phyloP scores from a whole-genome alignment of 2,888 invertebrate genomes.

The Synergus umbraculus region DNA sequence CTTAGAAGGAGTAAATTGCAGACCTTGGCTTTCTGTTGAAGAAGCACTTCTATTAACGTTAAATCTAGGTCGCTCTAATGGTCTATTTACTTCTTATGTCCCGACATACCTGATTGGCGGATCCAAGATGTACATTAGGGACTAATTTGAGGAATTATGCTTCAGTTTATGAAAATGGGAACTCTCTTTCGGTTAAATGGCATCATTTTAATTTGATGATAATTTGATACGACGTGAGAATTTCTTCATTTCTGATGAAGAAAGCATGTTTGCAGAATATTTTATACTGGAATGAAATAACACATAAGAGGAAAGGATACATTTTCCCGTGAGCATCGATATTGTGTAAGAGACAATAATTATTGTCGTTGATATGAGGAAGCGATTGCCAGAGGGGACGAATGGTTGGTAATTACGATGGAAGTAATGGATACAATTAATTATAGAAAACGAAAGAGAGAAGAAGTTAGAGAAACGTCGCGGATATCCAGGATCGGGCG shows the following conservation, averaged over 20 bases:
- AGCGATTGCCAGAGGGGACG: constrained; percentile 18
- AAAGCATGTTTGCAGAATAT: too few relatives aligned
- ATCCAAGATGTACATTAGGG: neutral
- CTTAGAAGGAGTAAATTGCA: neutral
- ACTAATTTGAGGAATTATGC: neutral
- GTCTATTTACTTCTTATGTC: constrained; percentile 2
- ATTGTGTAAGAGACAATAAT: constrained; percentile 21
- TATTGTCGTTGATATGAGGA: constrained; percentile 22
- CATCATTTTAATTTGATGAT: neutral
- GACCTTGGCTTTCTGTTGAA: constrained; percentile 17
- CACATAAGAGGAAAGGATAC: neutral
- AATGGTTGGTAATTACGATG: constrained; percentile 13
- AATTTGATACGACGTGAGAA: neutral
- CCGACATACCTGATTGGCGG: neutral
- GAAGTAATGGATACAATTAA: constrained; percentile 26
- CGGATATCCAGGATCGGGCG: neutral
- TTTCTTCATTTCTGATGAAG: neutral
- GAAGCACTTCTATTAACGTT: constrained; percentile 18
- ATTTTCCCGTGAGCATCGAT: neutral
- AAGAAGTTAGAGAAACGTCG: constrained; percentile 28
- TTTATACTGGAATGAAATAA: too few relatives aligned
- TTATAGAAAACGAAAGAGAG: constrained; percentile 28
- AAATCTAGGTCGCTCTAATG: constrained; percentile 3
- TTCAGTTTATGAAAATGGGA: neutral
- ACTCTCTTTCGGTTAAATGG: neutral